Percentiles rank a stretch among this genome's conserved stretches.
Conservation (phyloP, 2,113 vertebrate species). For the Riparia riparia region DNA sequence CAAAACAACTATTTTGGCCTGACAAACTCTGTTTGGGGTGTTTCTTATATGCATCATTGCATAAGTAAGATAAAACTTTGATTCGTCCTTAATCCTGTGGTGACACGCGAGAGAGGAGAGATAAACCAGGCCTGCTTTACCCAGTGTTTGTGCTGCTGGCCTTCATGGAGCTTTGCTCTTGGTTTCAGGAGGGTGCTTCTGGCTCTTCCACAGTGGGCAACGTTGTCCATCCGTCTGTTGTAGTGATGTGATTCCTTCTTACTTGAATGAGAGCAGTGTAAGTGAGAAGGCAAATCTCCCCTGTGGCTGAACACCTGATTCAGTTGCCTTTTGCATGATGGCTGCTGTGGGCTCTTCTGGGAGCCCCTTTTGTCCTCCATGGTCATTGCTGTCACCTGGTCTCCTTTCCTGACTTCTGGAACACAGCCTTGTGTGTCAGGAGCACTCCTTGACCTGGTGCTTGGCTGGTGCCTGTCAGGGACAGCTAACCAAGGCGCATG, state of each 20-base stretch:
- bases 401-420: background rate
- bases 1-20: background rate
- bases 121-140: background rate
- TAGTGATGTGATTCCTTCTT: background rate
- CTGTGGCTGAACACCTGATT: background rate
- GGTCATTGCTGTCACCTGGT: background rate
- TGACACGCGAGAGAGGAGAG: background rate
- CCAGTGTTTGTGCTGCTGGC: background rate
- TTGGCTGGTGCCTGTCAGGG: rapidly evolving
- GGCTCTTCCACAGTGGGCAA: rapidly evolving
- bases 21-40: background rate
- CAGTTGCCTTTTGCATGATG: background rate
- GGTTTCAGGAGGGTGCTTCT: background rate
- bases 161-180: background rate
- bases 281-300: background rate
- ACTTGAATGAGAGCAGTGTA: background rate
- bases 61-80: background rate
- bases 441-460: background rate
- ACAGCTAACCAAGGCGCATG: background rate
- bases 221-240: background rate
- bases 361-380: background rate
- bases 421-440: rapidly evolving
- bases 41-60: background rate
- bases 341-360: background rate
- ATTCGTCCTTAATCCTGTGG: background rate